A percentile compares a stretch with the other conserved stretches of the same genome.
Evolutionary conservation across 1,140 invertebrate genomes (phyloP).

Genomic region (Drosophila bocki): DNA sequence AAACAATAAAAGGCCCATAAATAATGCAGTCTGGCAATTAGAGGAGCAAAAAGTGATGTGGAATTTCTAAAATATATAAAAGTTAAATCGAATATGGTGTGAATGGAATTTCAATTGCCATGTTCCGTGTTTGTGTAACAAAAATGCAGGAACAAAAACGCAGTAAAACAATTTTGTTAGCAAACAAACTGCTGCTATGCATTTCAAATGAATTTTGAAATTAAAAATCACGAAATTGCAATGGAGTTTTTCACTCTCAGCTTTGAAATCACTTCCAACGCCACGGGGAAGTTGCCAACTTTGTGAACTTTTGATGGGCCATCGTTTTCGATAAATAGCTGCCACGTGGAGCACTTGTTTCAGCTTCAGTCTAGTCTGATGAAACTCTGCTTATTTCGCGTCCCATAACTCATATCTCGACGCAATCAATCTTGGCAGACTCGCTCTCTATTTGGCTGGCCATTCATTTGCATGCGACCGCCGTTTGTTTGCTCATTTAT

Average conservation of each 20-base stretch:
- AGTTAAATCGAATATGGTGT: slow-evolving; percentile 49
- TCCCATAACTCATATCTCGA: slow-evolving; percentile 47
- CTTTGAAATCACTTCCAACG: neutral
- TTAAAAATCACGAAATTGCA: slow-evolving; percentile 17
- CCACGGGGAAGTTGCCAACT: neutral
- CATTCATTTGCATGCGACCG: slow-evolving; percentile 56
- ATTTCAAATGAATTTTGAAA: slow-evolving; percentile 32
- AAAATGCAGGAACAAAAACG: slow-evolving; percentile 18
- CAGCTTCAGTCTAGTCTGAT: slow-evolving; percentile 7
- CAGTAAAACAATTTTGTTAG: slow-evolving; percentile 9
- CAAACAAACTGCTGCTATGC: slow-evolving; percentile 38
- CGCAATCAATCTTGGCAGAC: slow-evolving; percentile 51
- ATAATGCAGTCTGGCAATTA: slow-evolving; percentile 68
- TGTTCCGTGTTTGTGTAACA: slow-evolving; percentile 47
- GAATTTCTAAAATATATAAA: slow-evolving; percentile 31
- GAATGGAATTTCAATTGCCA: slow-evolving; percentile 60
- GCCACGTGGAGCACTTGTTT: slow-evolving; percentile 28
- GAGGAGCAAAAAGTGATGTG: slow-evolving; percentile 40
- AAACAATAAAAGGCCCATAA: slow-evolving; percentile 57
- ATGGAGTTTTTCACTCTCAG: neutral
- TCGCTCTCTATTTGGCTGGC: slow-evolving; percentile 29
- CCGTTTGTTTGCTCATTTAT: slow-evolving; percentile 55
- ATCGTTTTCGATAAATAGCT: slow-evolving; percentile 7
- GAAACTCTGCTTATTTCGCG: slow-evolving; percentile 22
- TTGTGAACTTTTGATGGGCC: slow-evolving; percentile 12